A percentile compares a stretch with the other conserved stretches of the same genome.
phyloP scores from a whole-genome alignment of 2,113 vertebrate species.

The Pelvicachromis taeniatus region DNA sequence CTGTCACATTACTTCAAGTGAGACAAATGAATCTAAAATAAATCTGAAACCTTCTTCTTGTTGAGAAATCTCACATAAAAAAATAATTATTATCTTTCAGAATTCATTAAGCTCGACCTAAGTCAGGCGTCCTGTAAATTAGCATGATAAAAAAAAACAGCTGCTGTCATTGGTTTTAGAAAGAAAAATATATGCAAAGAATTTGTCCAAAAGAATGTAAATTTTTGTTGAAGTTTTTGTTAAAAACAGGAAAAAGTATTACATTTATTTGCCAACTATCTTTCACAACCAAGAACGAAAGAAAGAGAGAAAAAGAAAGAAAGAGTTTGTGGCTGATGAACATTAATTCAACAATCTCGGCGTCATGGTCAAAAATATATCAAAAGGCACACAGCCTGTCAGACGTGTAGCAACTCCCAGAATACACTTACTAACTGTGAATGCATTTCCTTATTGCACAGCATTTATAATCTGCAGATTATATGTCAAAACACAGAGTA shows the following conservation, averaged over 20 bases:
- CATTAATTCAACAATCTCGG: background rate
- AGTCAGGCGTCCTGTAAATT: background rate
- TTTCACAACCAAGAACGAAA: background rate
- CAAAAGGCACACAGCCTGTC: background rate
- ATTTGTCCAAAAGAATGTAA: background rate
- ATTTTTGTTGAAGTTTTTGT: background rate
- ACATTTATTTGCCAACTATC: background rate
- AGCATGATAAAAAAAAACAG: background rate
- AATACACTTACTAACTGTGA: background rate
- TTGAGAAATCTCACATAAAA: background rate
- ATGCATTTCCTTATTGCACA: background rate
- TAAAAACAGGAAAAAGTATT: background rate
- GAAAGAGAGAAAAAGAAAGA: background rate
- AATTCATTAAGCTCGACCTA: background rate
- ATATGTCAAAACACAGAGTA: background rate
- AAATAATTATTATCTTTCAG: rapidly evolving
- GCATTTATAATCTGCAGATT: background rate
- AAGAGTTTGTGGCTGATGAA: background rate
- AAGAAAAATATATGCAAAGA: background rate
- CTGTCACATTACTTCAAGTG: background rate
- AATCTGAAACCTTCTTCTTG: background rate
- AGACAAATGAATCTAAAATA: background rate
- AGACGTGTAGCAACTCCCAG: background rate
- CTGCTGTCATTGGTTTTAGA: background rate
- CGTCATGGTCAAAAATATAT: background rate